Evolutionary conservation across 2,888 invertebrate genomes (phyloP), one percentile per base, ranked within the genome.

Genomic region (Trichopoda pennipes): DNA sequence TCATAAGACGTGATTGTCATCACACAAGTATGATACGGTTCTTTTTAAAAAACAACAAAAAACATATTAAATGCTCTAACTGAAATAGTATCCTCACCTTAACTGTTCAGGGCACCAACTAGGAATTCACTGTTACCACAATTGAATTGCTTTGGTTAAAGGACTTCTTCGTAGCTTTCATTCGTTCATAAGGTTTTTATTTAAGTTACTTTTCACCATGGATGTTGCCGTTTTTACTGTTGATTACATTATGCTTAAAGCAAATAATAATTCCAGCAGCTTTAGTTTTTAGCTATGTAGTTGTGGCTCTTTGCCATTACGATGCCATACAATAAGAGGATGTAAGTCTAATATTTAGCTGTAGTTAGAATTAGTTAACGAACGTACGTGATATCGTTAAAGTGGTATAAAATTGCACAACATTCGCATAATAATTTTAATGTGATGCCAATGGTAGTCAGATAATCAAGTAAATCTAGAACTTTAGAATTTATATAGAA

Each of bases 381-480:
- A 88, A 88, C 87, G 88, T 89, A 89, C 89, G 90, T 89, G 89
- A 89, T 88, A 88, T 88, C 88, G 89, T 89, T 89, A 88, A 89
- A 87, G 87, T 89, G 85, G 86, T 89, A 86, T 88, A 87, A 87
- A 87, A 87, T 87, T 86, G 87, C 86, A 86, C 86, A 88, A 86
- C 87, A 86, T 81, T 77, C 85, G 87, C 89, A 88, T 89, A 89
- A 89, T 89, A 89, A 75, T 82, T 78, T 75, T 21, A 86, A 86
- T 88, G 86, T 87, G 87, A 44, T 79, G 60, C 55, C 44, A 28
- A 28, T 7, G 28, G 8, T 7, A 6, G 28, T 28, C 9, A 1
- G 14, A 12, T 66, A 28, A 51, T 10, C 10, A 68, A 76, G 55
- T 19, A 55, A 35, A 35, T n/a, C n/a, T 32, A 16, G 19, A 44